Evolutionary conservation across 2,888 invertebrate genomes (phyloP), one percentile per base, ranked within the genome.

Genomic region (Alloscopus bannaensis): DNA sequence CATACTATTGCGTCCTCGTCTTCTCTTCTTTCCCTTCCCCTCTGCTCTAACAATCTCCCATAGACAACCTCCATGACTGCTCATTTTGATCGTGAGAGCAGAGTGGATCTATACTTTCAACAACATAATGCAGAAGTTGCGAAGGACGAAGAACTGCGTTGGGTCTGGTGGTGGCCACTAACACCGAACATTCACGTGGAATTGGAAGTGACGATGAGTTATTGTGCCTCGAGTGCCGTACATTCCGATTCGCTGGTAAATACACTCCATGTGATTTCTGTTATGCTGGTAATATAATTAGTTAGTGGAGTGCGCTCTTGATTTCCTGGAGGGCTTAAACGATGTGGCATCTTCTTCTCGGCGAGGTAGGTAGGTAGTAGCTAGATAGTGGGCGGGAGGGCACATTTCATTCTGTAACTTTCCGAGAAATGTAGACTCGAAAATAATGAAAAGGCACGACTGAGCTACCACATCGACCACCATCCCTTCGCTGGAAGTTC

Each of bases 201-300:
- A 71, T 70, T 71, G 66, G 71, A 68, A 78, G 78, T 78, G 78
- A 78, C 78, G 78, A 78, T 78, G 78, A 78, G 65, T 78, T 71
- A 78, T 78, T 71, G 78, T 59, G 71, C 78, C 65, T 77, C 36
- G 55, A 70, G 69, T 69, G 55, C 55, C 55, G 28, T 52, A 55
- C n/a, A 45, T 57, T 57, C 57, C 57, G 18, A 40, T 69, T 69
- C 36, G 11, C 57, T 42, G 13, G 57, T 42, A 69, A 40, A 24
- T 66, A 50, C 36, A 69, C 31, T 36, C 11, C 8, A 24, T 69
- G 69, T 57, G 77, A 77, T 70, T 77, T 40, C 52, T 76, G 68
- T 75, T 75, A 59, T 68, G 29, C 28, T 13, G 71, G 36, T 78
- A 78, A 71, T 71, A 71, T 66, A 71, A 78, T 71, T 78, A 71